Conservation (phyloP, 2,113 vertebrate genomes). For the Myotis yumanensis region DNA sequence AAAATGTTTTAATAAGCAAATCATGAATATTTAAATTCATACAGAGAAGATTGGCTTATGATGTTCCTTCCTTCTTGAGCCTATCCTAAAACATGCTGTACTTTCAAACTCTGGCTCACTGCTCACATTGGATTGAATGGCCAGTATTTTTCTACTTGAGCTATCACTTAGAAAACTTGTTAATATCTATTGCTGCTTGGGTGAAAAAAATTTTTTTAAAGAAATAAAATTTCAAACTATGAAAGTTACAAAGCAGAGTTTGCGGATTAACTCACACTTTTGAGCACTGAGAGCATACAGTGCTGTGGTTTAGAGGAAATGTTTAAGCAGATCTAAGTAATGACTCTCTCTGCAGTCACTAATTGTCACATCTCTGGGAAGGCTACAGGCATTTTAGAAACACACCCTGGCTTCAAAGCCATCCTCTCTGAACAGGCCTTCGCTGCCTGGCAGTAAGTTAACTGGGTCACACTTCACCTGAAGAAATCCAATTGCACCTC, state of each 20-base stretch:
- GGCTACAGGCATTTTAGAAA: background rate
- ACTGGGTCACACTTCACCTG: slow-evolving; percentile 10
- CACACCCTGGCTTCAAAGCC: background rate
- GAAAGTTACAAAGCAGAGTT: background rate
- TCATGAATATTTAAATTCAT: slow-evolving; percentile 64
- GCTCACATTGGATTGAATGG: background rate
- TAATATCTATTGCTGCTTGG: slow-evolving; percentile 14
- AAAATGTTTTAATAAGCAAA: slow-evolving; percentile 61
- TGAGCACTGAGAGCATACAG: background rate
- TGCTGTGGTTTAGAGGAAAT: background rate
- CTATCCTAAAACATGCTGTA: background rate
- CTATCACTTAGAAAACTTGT: slow-evolving; percentile 19
- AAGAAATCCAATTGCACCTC: slow-evolving; percentile 47
- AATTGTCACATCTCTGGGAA: slow-evolving; percentile 20
- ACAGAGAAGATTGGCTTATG: slow-evolving; percentile 21
- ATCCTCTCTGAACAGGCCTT: background rate
- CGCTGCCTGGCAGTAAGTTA: background rate
- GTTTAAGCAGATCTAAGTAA: slow-evolving; percentile 31
- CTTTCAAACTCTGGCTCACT: slow-evolving; percentile 20
- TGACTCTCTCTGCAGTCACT: background rate
- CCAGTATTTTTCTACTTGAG: slow-evolving; percentile 31
- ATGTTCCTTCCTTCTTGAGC: background rate
- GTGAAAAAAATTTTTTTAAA: background rate
- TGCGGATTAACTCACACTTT: background rate
- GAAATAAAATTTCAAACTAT: slow-evolving; percentile 1